Base-by-base conservation (phyloP, 2,113 vertebrate species). In the Upupa epops region DNA sequence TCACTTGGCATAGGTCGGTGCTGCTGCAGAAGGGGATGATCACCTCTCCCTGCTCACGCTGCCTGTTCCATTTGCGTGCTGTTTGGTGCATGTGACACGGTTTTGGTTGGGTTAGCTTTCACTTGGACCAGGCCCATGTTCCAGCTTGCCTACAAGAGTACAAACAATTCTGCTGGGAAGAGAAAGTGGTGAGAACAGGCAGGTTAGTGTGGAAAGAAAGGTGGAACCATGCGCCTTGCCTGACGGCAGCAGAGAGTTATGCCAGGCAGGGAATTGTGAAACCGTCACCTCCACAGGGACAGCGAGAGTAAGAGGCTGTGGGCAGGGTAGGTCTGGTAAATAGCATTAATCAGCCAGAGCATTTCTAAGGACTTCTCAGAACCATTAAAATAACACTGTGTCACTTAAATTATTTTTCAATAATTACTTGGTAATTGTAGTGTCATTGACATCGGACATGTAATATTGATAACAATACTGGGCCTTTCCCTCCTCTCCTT, bases 61-160 rank as follows among this genome's bases (percentile, higher is more conserved):
- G 65, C 88, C 59, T 76, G 16, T 83, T 96, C 46, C 79, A 9
- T 85, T 88, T 75, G 74, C 86, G 68, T 64, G 79, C 76, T 59
- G 46, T 42, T 86, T 65, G 58, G 52, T 83, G 77, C 76, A 72
- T 90, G 83, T 92, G 86, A 83, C 10, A 2, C 84, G 54, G 61
- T 81, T 94, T 93, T 92, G 84, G 70, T 94, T 84, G 58, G 61
- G 89, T 82, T 92, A 17, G 66, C 78, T 94, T 89, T 92, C 74
- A 22, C 63, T 90, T 79, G 94, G 89, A 72, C 42, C 40, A 11
- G 8, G 5, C 29, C 89, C 89, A 24, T 56, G 86, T 92, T 93
- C 91, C 91, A 90, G 80, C 94, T 82, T 93, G 91, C 94, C 92
- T 77, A 84, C 25, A 81, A 88, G 80, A 4, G 1, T 58, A 5